phyloP scores from a whole-genome alignment of 2,797 vertebrate genomes.

The Mus minutoides region DNA sequence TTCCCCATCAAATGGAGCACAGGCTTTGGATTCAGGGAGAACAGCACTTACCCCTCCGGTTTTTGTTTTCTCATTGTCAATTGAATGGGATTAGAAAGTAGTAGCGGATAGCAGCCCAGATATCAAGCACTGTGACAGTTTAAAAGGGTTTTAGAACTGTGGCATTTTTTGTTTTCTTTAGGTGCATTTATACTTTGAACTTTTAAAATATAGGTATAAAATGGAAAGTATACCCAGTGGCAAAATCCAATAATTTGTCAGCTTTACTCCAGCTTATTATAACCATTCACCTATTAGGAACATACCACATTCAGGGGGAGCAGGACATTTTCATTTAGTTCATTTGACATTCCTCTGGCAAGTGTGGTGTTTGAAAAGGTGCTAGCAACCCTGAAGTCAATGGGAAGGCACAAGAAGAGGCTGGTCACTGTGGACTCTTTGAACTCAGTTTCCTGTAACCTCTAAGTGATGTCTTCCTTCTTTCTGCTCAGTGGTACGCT shows the following conservation, averaged over 20 bases:
- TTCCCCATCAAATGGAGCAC: conserved; percentile 66
- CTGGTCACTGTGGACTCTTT: not conserved
- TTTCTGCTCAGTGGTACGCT: not conserved
- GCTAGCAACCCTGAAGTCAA: not conserved
- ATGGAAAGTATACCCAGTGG: not conserved
- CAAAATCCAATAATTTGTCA: conserved; percentile 5
- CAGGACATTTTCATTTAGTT: conserved; percentile 8
- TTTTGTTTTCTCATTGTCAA: not conserved
- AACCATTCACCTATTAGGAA: not conserved
- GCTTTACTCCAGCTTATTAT: not conserved
- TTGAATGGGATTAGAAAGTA: conserved; percentile 35
- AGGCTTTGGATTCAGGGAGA: conserved; percentile 37
- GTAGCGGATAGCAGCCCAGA: not conserved
- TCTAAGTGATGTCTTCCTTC: not conserved
- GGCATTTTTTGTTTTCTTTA: conserved; percentile 40
- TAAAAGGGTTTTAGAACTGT: conserved; percentile 34
- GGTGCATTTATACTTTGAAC: not conserved
- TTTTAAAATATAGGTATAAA: conserved; percentile 24
- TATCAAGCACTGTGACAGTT: not conserved
- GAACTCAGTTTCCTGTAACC: not conserved
- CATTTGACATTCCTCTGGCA: not conserved
- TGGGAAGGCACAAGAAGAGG: not conserved
- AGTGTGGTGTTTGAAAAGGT: not conserved
- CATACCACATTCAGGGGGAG: not conserved
- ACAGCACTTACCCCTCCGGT: not conserved